A percentile compares a stretch with the other conserved stretches of the same genome.
Conservation (phyloP, 1,140 invertebrate genomes). For the Bombyx mori region ASM3026992v2 NC_085126.1:4847001-4847500, state of each 20-base stretch:
- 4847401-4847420: conserved; percentile 70
- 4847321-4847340: conserved; percentile 62
- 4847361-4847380: conserved; percentile 66
- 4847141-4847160: no score
- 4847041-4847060: no score
- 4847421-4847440: conserved; percentile 85
- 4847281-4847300: conserved; percentile 74
- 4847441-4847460: conserved; percentile 53
- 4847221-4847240: conserved; percentile 9
- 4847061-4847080: no score
- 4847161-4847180: no score
- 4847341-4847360: conserved; percentile 49
- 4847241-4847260: conserved; percentile 72
- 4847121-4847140: no score
- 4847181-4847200: no score
- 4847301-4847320: conserved; percentile 42
- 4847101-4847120: no score
- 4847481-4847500: conserved; percentile 77
- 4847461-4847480: conserved; percentile 58
- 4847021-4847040: no score
- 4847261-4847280: conserved; percentile 62
- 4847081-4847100: no score
- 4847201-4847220: no score
- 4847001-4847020: no score
- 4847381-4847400: conserved; percentile 76